Evolutionary conservation across 2,888 invertebrate species (phyloP).

Genomic region (Microplitis manilae): DNA sequence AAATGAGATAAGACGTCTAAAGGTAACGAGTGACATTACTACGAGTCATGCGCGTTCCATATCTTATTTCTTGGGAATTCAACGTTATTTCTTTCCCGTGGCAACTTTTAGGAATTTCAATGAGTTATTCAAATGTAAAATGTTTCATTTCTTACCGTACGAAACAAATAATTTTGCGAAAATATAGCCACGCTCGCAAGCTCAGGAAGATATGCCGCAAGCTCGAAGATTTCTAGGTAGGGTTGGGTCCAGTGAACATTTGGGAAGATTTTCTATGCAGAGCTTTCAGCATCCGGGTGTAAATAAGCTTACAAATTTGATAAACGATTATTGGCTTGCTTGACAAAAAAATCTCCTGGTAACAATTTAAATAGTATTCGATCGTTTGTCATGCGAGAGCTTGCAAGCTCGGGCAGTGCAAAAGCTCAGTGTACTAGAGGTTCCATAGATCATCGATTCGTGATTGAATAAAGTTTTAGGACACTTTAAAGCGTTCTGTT

Average conservation of each 20-base stretch:
- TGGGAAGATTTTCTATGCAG: neutral
- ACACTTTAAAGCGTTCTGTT: too few species aligned
- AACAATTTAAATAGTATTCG: too few species aligned
- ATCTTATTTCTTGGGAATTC: slow-evolving; percentile 51
- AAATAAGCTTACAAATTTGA: neutral
- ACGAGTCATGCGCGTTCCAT: slow-evolving; percentile 55
- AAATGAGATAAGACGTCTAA: slow-evolving; percentile 52
- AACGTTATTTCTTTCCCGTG: slow-evolving; percentile 2
- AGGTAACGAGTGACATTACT: slow-evolving; percentile 40
- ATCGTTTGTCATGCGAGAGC: too few species aligned
- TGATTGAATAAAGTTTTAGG: too few species aligned
- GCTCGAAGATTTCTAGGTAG: neutral
- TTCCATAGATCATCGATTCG: too few species aligned
- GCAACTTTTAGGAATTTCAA: neutral
- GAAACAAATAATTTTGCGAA: neutral
- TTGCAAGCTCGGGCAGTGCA: too few species aligned
- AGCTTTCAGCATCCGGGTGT: neutral
- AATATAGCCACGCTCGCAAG: neutral
- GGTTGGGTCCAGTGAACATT: neutral
- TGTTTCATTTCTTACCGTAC: neutral
- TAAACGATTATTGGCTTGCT: too few species aligned
- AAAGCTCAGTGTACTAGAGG: too few species aligned
- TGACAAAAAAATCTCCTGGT: too few species aligned
- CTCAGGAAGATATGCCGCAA: neutral
- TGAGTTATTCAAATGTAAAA: neutral